phyloP scores from a whole-genome alignment of 2,888 invertebrate genomes.

The Sphaerophoria rueppellii region DNA sequence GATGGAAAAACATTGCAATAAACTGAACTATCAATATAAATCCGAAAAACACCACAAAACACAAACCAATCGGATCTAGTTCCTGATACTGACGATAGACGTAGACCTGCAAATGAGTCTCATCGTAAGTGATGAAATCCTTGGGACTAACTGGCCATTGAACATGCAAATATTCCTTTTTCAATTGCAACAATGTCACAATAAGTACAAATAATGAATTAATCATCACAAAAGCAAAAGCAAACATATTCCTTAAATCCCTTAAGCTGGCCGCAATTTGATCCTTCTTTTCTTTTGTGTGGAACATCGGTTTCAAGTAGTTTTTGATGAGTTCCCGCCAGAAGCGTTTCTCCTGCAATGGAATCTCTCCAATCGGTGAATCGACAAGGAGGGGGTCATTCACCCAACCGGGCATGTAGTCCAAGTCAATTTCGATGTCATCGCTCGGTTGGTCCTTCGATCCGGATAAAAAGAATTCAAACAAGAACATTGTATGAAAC shows the following conservation, averaged over 20 bases:
- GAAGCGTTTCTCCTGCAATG: conserved; percentile 87
- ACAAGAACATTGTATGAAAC: neutral
- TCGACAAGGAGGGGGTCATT: conserved; percentile 86
- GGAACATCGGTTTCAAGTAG: conserved; percentile 89
- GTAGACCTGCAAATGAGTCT: conserved; percentile 82
- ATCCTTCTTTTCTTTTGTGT: conserved; percentile 85
- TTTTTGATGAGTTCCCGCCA: conserved; percentile 90
- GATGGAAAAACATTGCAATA: conserved; percentile 89
- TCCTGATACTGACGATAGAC: conserved; percentile 85
- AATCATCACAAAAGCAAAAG: conserved; percentile 89
- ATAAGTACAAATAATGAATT: conserved; percentile 90
- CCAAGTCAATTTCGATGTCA: conserved; percentile 64
- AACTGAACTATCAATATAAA: conserved; percentile 88
- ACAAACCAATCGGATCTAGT: conserved; percentile 89
- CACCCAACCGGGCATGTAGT: conserved; percentile 84
- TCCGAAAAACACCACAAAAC: conserved; percentile 89
- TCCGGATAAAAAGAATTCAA: neutral
- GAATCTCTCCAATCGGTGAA: conserved; percentile 86
- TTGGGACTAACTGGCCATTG: conserved; percentile 87
- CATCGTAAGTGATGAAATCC: conserved; percentile 83
- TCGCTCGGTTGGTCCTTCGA: conserved; percentile 40
- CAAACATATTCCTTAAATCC: conserved; percentile 86
- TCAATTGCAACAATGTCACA: conserved; percentile 88
- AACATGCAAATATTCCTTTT: conserved; percentile 87
- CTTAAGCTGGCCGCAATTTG: conserved; percentile 79